Percentiles rank a stretch among this genome's conserved stretches.
phyloP scores from a whole-genome alignment of 2,113 vertebrate genomes.

The Hucho hucho region DNA sequence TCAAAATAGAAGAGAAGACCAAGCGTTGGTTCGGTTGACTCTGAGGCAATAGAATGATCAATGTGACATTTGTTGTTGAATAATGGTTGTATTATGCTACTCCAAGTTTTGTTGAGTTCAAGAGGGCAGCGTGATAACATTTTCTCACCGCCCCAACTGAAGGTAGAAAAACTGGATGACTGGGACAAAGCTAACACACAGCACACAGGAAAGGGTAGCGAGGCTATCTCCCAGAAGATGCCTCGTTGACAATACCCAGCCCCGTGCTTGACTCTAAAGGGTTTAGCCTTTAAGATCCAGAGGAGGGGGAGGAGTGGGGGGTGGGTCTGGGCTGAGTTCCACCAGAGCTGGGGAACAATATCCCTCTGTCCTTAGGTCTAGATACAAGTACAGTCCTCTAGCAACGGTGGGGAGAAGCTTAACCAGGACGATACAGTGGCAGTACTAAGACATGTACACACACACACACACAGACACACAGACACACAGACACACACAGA shows the following conservation, averaged over 20 bases:
- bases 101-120: background rate
- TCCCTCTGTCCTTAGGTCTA: background rate
- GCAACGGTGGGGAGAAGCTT: background rate
- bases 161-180: background rate
- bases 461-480: background rate
- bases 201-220: background rate
- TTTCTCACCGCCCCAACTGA: constrained; percentile 11
- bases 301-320: background rate
- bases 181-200: background rate
- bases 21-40: background rate
- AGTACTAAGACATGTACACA: background rate
- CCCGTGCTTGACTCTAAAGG: background rate
- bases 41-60: constrained; percentile 35
- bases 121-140: constrained; percentile 25
- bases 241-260: background rate
- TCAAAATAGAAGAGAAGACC: constrained; percentile 33
- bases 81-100: constrained; percentile 14
- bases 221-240: background rate
- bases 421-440: background rate
- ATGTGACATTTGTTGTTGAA: constrained; percentile 36
- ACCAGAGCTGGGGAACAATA: background rate
- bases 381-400: background rate
- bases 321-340: background rate
- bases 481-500: no score
- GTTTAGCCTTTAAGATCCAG: background rate